phyloP scores from a whole-genome alignment of 1,140 invertebrate species.

The Probaryconus sp. region DNA sequence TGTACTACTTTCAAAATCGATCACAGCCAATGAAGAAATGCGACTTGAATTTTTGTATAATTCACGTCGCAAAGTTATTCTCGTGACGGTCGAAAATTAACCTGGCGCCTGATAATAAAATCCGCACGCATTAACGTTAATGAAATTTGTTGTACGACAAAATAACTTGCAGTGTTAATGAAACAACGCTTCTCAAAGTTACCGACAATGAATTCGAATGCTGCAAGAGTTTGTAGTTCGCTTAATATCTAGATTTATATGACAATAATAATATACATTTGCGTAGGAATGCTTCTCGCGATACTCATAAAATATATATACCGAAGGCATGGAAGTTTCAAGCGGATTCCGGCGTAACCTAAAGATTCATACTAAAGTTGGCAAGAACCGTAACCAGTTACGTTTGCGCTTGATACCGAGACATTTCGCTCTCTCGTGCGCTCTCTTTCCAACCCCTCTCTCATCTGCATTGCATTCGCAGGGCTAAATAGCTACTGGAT shows the following conservation, averaged over 20 bases:
- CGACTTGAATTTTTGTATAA: too few species aligned
- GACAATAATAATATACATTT: slow-evolving; percentile 41
- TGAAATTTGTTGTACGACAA: neutral
- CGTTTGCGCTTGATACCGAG: slow-evolving; percentile 36
- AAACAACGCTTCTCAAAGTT: slow-evolving; percentile 1
- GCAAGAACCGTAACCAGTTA: slow-evolving; percentile 42
- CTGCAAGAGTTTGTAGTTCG: slow-evolving; percentile 1
- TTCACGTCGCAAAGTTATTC: too few species aligned
- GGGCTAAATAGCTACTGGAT: slow-evolving; percentile 53
- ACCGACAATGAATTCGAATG: slow-evolving; percentile 11
- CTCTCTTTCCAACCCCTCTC: too few species aligned
- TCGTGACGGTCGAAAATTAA: too few species aligned
- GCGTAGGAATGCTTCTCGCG: slow-evolving; percentile 13
- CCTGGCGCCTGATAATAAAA: neutral
- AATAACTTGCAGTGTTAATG: slow-evolving; percentile 7
- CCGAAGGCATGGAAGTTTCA: slow-evolving; percentile 14
- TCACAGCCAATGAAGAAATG: too few species aligned
- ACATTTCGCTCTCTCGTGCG: slow-evolving; percentile 23
- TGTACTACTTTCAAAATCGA: too few species aligned
- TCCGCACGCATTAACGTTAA: neutral
- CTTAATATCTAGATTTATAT: slow-evolving; percentile 42
- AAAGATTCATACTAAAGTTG: slow-evolving; percentile 43
- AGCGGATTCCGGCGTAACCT: slow-evolving; percentile 17
- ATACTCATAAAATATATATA: slow-evolving; percentile 39
- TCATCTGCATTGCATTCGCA: slow-evolving; percentile 31